These are phyloP conservation scores for Aulostomus chinensis DNA, from an alignment of 2,797 vertebrate genomes.

Conservation along the genomic window DNA sequence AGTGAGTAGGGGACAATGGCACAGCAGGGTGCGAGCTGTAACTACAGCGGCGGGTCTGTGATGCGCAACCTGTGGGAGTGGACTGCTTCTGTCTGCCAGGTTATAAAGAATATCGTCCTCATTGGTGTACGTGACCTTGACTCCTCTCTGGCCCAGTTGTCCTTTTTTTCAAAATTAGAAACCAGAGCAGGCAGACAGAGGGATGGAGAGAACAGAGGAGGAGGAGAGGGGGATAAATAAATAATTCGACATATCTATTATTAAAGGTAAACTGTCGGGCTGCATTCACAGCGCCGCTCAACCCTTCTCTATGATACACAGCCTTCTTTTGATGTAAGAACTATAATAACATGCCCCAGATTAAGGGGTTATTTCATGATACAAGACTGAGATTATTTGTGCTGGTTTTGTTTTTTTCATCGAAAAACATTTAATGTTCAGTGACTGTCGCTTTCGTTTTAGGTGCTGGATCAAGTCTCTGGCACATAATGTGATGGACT, in stretches of 20 bases:
- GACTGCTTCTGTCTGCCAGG: neutral
- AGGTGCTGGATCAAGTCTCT: conserved; percentile 13
- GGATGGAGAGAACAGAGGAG: conserved; percentile 35
- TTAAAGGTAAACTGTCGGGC: conserved; percentile 65
- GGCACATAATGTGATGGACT: neutral
- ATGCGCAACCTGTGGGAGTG: conserved; percentile 4
- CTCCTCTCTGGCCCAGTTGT: conserved; percentile 9
- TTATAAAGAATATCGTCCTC: neutral
- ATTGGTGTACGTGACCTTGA: neutral
- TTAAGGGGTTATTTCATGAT: no score
- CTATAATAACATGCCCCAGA: no score
- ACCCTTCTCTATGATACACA: conserved; percentile 18
- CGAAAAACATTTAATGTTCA: no score
- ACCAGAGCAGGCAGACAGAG: conserved; percentile 34
- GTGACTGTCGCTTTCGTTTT: neutral
- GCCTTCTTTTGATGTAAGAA: conserved; percentile 35
- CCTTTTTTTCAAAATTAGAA: conserved; percentile 47
- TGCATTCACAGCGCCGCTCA: conserved; percentile 37
- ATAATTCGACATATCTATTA: conserved; percentile 78
- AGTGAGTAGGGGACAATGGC: neutral
- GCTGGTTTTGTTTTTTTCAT: no score
- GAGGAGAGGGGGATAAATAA: conserved; percentile 73
- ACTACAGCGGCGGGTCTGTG: neutral
- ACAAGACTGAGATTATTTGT: no score
- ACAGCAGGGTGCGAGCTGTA: neutral